Evolutionary conservation across 2,113 vertebrate species (phyloP).

Genomic region (Triplophysa dalaica): DNA sequence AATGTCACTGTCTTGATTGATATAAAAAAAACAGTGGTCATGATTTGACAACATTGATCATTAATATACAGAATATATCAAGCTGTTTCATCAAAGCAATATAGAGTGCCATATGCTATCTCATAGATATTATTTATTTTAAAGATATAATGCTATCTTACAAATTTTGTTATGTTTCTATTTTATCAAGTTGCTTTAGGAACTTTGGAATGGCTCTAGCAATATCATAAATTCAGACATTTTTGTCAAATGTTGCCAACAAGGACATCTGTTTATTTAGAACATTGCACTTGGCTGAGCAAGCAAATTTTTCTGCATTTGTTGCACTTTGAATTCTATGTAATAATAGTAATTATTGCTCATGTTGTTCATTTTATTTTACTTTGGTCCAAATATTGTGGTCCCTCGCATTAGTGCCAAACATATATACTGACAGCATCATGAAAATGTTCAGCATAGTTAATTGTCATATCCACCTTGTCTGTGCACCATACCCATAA

Average conservation of each 20-base stretch:
- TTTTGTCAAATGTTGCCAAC: neutral
- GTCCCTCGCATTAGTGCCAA: slow-evolving; percentile 49
- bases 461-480: slow-evolving; percentile 37
- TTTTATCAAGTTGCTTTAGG: too few species aligned
- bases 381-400: slow-evolving; percentile 39
- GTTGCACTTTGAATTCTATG: slow-evolving; percentile 29
- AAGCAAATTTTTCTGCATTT: slow-evolving; percentile 25
- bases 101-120: slow-evolving; percentile 64
- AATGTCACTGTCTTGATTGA: slow-evolving; percentile 44
- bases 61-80: slow-evolving; percentile 41
- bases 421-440: slow-evolving; percentile 51
- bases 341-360: slow-evolving; percentile 4
- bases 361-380: neutral
- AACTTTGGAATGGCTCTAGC: slow-evolving; percentile 11
- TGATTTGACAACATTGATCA: slow-evolving; percentile 32
- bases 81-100: slow-evolving; percentile 68
- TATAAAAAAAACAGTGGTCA: slow-evolving; percentile 17
- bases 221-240: neutral
- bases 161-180: too few species aligned
- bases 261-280: slow-evolving; percentile 14
- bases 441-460: slow-evolving; percentile 55
- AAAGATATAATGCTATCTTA: neutral
- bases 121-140: neutral
- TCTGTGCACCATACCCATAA: slow-evolving; percentile 52
- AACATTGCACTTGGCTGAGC: slow-evolving; percentile 21